Evolutionary conservation across 2,888 invertebrate genomes (phyloP).

Genomic region (Orthosia gothica): DNA sequence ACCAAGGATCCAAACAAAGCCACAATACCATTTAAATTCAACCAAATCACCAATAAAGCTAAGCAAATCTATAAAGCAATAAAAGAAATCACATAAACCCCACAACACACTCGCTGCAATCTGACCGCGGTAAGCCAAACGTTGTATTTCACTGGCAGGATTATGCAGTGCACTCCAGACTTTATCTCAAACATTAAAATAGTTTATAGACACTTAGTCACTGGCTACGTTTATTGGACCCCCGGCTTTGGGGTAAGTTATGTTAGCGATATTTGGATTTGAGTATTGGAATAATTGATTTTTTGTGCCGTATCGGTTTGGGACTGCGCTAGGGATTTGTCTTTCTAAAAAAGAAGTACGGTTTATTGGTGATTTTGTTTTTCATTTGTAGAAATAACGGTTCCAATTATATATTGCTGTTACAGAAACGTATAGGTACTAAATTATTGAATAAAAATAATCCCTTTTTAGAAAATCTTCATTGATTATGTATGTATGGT

Average conservation of each 20-base stretch:
- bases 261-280: constrained; percentile 54
- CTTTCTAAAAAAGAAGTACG: constrained; percentile 17
- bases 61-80: constrained; percentile 64
- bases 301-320: constrained; percentile 38
- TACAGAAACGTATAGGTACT: too few species aligned
- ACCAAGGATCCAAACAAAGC: constrained; percentile 24
- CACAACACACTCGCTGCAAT: constrained; percentile 65
- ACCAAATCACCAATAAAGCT: constrained; percentile 58
- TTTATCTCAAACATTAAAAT: constrained; percentile 81
- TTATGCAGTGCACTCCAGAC: constrained; percentile 67
- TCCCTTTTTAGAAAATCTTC: too few species aligned
- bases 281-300: constrained; percentile 59
- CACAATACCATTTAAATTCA: constrained; percentile 37
- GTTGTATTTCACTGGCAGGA: constrained; percentile 70
- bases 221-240: constrained; percentile 60
- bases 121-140: constrained; percentile 68
- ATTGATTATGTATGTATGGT: too few species aligned
- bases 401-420: neutral
- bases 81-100: constrained; percentile 72
- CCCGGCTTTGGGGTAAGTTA: constrained; percentile 53
- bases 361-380: constrained; percentile 23
- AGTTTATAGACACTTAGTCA: constrained; percentile 77
- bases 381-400: constrained; percentile 8
- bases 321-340: constrained; percentile 20
- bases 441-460: too few species aligned